These are phyloP conservation scores for Sebastes dallii DNA, from an alignment of 2,797 vertebrate species.

Conservation along the genomic window DNA sequence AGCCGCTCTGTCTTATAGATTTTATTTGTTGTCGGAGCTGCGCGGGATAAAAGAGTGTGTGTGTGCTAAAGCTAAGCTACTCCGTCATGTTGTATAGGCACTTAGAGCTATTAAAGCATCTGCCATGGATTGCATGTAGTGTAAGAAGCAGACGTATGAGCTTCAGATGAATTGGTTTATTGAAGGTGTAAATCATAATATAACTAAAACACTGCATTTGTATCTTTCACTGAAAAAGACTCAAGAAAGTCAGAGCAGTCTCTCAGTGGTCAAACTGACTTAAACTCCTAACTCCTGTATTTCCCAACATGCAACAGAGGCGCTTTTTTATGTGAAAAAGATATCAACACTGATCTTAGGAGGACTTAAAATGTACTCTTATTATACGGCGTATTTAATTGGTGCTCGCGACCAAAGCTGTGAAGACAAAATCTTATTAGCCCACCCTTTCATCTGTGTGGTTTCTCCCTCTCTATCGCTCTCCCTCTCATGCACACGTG, in stretches of 20 bases:
- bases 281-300: background rate
- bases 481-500: slow-evolving; percentile 61
- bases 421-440: slow-evolving; percentile 77
- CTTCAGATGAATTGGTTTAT: slow-evolving; percentile 10
- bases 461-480: slow-evolving; percentile 39
- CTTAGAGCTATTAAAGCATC: slow-evolving; percentile 46
- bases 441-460: slow-evolving; percentile 68
- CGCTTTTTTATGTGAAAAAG: slow-evolving; percentile 41
- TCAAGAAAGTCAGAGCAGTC: background rate
- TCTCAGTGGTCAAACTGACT: background rate
- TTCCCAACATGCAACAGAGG: background rate
- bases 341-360: slow-evolving; percentile 60
- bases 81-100: slow-evolving; percentile 40
- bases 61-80: slow-evolving; percentile 19
- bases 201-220: background rate
- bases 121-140: slow-evolving; percentile 23
- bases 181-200: background rate
- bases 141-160: slow-evolving; percentile 13
- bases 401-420: slow-evolving; percentile 55
- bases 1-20: slow-evolving; percentile 57
- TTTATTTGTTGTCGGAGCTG: slow-evolving; percentile 46
- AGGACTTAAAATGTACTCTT: slow-evolving; percentile 59
- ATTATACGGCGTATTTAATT: slow-evolving; percentile 67
- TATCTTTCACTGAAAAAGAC: background rate
- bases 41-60: background rate